phyloP scores from a whole-genome alignment of 2,113 vertebrate species.

The Mustela nigripes region DNA sequence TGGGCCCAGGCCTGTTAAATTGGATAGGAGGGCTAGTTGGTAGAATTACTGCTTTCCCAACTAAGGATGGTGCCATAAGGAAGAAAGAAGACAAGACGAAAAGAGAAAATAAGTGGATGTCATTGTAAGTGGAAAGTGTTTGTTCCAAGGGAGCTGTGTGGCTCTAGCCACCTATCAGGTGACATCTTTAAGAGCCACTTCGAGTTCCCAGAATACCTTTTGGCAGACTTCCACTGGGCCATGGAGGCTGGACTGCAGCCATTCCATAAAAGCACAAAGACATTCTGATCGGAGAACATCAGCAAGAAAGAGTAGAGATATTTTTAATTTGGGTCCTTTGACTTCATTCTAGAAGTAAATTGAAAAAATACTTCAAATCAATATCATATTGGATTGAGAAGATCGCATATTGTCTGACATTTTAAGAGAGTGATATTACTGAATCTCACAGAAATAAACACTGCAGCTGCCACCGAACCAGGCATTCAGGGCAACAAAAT shows the following conservation, averaged over 20 bases:
- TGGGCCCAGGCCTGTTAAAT: not conserved
- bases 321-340: conserved; percentile 7
- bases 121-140: not conserved
- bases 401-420: not conserved
- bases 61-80: not conserved
- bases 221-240: not conserved
- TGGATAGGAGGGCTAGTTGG: not conserved
- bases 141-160: not conserved
- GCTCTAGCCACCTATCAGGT: not conserved
- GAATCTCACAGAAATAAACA: not conserved
- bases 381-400: conserved; percentile 23
- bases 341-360: conserved; percentile 19
- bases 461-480: not conserved
- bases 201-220: conserved; percentile 21
- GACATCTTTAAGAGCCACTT: not conserved
- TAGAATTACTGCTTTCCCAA: not conserved
- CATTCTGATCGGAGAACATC: conserved; percentile 8
- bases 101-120: not conserved
- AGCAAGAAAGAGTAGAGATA: not conserved
- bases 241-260: not conserved
- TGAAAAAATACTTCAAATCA: conserved; percentile 45
- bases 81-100: not conserved
- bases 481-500: not conserved
- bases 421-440: conserved; percentile 9
- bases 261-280: conserved; percentile 35